Percentiles rank a stretch among this genome's conserved stretches.
Evolutionary conservation across 1,140 invertebrate genomes (phyloP).

Genomic region (Mycetomoellerius zeteki): DNA sequence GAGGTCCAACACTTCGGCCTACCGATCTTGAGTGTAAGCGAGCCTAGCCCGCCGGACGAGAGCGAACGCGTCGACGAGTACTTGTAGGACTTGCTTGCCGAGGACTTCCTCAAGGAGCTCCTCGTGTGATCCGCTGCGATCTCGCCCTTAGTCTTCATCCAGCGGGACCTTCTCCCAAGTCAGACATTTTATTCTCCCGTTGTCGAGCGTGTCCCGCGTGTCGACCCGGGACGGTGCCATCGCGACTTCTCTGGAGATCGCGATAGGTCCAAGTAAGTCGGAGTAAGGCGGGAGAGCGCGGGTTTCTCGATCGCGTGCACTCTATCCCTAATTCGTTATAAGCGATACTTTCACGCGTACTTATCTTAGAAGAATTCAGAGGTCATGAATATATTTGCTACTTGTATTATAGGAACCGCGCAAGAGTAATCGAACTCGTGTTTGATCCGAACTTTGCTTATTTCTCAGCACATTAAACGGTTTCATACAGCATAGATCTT

Average conservation of each 20-base stretch:
- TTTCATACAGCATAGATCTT: too few relatives aligned
- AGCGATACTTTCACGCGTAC: conserved; percentile 20
- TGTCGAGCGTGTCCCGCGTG: not conserved
- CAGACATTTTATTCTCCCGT: not conserved
- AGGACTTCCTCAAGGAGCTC: conserved; percentile 85
- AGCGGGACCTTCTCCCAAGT: not conserved
- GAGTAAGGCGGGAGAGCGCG: not conserved
- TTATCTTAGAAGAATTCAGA: conserved; percentile 13
- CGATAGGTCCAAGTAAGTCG: conserved; percentile 19
- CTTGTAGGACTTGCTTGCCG: conserved; percentile 86
- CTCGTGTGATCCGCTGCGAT: conserved; percentile 79
- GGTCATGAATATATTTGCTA: conserved; percentile 50
- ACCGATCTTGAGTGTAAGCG: conserved; percentile 92
- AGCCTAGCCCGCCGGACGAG: conserved; percentile 92
- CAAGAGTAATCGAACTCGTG: not conserved
- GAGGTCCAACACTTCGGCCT: conserved; percentile 90
- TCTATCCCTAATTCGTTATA: conserved; percentile 14
- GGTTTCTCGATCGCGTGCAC: conserved; percentile 11
- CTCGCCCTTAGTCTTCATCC: conserved; percentile 4
- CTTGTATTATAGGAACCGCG: conserved; percentile 31
- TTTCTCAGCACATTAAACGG: not conserved
- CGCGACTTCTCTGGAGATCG: not conserved
- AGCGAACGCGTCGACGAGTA: conserved; percentile 86
- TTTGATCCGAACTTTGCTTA: conserved; percentile 7
- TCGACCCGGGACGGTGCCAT: not conserved